Percentiles rank a stretch among this genome's conserved stretches.
Evolutionary conservation across 2,797 vertebrate genomes (phyloP).

Genomic region (Syngnathus rostellatus): DNA sequence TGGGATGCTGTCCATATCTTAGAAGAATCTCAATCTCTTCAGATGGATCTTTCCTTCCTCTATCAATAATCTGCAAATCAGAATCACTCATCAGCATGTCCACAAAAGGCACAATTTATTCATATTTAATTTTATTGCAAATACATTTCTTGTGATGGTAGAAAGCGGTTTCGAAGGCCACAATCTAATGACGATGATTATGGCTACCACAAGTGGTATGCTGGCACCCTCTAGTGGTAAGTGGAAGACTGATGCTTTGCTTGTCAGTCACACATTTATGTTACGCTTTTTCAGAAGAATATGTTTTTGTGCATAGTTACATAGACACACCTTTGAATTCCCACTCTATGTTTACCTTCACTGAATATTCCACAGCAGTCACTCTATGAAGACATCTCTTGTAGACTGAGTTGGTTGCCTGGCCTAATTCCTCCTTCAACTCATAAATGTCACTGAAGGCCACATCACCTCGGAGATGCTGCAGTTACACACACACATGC

Average conservation of each 20-base stretch:
- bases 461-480: slow-evolving; percentile 86
- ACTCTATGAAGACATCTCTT: slow-evolving; percentile 86
- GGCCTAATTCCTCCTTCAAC: slow-evolving; percentile 84
- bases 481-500: slow-evolving; percentile 8
- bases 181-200: not conserved
- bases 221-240: no score
- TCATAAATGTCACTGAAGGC: slow-evolving; percentile 87
- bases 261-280: no score
- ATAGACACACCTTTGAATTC: no score
- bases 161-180: not conserved
- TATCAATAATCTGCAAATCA: slow-evolving; percentile 83
- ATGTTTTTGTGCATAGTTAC: no score
- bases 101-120: not conserved
- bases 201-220: no score
- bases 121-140: not conserved
- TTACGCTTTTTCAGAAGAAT: no score
- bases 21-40: slow-evolving; percentile 96
- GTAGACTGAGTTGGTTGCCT: slow-evolving; percentile 78
- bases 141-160: not conserved
- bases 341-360: slow-evolving; percentile 73
- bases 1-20: slow-evolving; percentile 91
- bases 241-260: no score
- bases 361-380: slow-evolving; percentile 86
- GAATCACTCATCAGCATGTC: not conserved
- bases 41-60: slow-evolving; percentile 84